These are phyloP conservation scores for Leptopilina boulardi DNA, from an alignment of 1,140 invertebrate genomes.

Conservation along the genomic window DNA sequence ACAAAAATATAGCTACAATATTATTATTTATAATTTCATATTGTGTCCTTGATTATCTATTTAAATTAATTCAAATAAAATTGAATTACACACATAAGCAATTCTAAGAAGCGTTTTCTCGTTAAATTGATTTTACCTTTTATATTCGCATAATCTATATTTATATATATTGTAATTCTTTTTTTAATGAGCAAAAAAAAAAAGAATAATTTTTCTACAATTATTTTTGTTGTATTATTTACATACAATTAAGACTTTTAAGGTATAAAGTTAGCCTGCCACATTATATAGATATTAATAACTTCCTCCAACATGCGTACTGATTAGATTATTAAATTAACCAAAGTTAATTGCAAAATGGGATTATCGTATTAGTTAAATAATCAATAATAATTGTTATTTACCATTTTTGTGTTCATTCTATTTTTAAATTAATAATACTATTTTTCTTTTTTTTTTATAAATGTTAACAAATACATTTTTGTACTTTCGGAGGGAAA, in stretches of 20 bases:
- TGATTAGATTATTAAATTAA: conserved; percentile 28
- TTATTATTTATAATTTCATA: not conserved
- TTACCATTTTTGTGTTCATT: not conserved
- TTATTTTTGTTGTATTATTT: conserved; percentile 14
- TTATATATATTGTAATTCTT: not conserved
- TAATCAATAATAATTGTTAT: not conserved
- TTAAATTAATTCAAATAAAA: not conserved
- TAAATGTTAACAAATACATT: not conserved
- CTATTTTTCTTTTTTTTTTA: not conserved
- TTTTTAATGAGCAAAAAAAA: not conserved
- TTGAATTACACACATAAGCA: not conserved
- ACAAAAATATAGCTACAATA: conserved; percentile 11
- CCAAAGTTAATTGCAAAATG: not conserved
- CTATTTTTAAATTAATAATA: conserved; percentile 24
- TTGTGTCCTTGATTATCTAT: not conserved
- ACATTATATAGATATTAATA: conserved; percentile 14
- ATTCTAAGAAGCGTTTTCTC: conserved; percentile 1
- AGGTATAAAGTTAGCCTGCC: not conserved
- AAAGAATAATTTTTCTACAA: not conserved
- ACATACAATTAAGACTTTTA: not conserved
- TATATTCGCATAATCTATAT: not conserved
- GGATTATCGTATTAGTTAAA: not conserved
- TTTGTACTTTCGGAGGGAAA: conserved; percentile 19
- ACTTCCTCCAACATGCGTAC: conserved; percentile 25
- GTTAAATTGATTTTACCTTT: not conserved